phyloP scores from a whole-genome alignment of 2,113 vertebrate genomes.

The Labeo rohita region DNA sequence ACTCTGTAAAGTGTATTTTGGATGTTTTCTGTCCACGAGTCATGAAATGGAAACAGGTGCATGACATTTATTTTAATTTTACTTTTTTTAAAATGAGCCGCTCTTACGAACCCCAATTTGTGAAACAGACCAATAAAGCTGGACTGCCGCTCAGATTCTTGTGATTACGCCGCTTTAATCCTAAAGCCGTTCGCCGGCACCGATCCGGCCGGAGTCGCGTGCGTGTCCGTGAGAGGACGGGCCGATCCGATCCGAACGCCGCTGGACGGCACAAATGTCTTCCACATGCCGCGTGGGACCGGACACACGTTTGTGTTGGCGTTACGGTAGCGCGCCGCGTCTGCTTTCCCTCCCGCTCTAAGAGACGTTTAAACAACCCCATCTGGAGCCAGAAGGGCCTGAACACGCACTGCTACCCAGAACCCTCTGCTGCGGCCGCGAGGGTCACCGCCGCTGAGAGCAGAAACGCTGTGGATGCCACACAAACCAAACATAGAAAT shows the following conservation, averaged over 20 bases:
- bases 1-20: too few relatives aligned
- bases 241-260: too few relatives aligned
- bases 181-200: too few relatives aligned
- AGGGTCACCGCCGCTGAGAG: conserved; percentile 8
- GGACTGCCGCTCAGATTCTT: neutral
- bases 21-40: neutral
- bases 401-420: neutral
- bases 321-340: neutral
- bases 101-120: neutral
- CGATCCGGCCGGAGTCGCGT: neutral
- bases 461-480: conserved; percentile 14
- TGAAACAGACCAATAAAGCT: neutral
- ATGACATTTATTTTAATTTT: neutral
- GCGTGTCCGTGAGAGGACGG: too few relatives aligned
- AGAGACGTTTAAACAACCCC: conserved; percentile 15
- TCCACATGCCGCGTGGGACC: neutral
- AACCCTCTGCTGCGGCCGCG: conserved; percentile 6
- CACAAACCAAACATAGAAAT: conserved; percentile 22
- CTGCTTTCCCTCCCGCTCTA: neutral
- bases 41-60: neutral
- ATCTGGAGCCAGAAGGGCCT: conserved; percentile 9
- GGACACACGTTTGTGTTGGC: too few relatives aligned
- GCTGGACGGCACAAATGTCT: too few relatives aligned
- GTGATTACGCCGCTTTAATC: too few relatives aligned
- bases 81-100: too few relatives aligned